A percentile compares a stretch with the other conserved stretches of the same genome.
phyloP scores from a whole-genome alignment of 92 coral and sea anemone species.

The Palythoa grandis region DNA sequence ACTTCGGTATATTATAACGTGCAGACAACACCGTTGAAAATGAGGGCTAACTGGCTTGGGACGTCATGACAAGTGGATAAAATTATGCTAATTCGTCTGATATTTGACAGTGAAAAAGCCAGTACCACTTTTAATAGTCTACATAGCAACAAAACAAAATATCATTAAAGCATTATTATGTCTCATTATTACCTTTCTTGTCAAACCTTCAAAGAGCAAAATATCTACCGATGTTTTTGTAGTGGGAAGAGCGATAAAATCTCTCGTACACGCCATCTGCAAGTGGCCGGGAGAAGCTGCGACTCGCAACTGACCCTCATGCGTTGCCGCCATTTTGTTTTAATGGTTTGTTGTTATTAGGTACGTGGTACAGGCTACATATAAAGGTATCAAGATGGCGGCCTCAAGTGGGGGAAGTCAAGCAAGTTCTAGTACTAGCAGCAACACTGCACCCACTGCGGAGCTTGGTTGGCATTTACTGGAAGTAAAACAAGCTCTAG shows the following conservation, averaged over 20 bases:
- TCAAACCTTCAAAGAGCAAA: slow-evolving; percentile 71
- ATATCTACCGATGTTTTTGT: slow-evolving; percentile 78
- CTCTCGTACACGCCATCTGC: slow-evolving; percentile 68
- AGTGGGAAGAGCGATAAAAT: slow-evolving; percentile 74
- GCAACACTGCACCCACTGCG: not conserved
- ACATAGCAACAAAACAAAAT: not conserved
- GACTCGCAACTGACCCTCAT: slow-evolving; percentile 69
- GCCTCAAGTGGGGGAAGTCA: slow-evolving; percentile 11
- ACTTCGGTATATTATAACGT: no score
- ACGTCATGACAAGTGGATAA: no score
- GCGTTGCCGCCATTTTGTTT: slow-evolving; percentile 95
- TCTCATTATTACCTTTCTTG: slow-evolving; percentile 62
- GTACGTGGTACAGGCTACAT: slow-evolving; percentile 23
- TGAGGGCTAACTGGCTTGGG: no score
- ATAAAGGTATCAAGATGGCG: slow-evolving; percentile 10
- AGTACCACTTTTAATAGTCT: no score
- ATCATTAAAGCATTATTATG: not conserved
- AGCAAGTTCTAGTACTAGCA: not conserved
- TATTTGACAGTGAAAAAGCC: no score
- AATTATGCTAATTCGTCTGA: no score
- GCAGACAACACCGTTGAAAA: no score
- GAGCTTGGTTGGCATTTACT: slow-evolving; percentile 10
- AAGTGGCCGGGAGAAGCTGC: slow-evolving; percentile 55
- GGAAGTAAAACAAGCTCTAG: slow-evolving; percentile 51
- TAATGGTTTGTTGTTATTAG: slow-evolving; percentile 14